A percentile compares a stretch with the other conserved stretches of the same genome.
These are phyloP conservation scores for Ginglymostoma cirratum DNA, from an alignment of 2,113 vertebrate species.

Conservation along the genomic window DNA sequence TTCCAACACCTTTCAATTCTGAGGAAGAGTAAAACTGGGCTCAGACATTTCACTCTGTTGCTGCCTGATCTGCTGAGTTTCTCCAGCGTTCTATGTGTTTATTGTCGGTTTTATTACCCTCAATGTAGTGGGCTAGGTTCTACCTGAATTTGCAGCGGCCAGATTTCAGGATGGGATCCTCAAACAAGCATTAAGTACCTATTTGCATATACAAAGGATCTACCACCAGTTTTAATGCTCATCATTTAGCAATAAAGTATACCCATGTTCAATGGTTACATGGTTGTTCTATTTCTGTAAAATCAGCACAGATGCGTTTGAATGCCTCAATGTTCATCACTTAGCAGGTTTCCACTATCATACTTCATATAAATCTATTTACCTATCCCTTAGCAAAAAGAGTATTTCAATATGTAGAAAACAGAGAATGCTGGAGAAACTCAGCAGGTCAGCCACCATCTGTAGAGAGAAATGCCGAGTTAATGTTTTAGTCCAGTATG, in stretches of 20 bases:
- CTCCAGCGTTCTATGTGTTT: no score
- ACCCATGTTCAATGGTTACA: neutral
- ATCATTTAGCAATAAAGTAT: no score
- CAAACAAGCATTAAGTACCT: neutral
- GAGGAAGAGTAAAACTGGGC: no score
- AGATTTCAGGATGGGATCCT: neutral
- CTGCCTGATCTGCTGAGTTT: no score
- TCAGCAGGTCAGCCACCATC: no score
- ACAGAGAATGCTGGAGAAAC: no score
- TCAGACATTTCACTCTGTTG: no score
- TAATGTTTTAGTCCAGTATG: no score
- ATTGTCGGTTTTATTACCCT: neutral
- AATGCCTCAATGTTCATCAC: neutral
- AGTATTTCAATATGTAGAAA: neutral
- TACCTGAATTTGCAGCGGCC: neutral
- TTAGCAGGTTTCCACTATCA: neutral
- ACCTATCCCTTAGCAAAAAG: neutral
- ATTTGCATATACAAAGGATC: neutral
- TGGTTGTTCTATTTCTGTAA: neutral
- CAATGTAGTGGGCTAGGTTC: neutral
- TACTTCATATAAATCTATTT: neutral
- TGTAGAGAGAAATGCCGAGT: no score
- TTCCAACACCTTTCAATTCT: no score
- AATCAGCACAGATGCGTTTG: no score
- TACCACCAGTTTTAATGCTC: neutral